Evolutionary conservation across 2,797 vertebrate species (phyloP).

Genomic region (Melanogrammus aeglefinus): DNA sequence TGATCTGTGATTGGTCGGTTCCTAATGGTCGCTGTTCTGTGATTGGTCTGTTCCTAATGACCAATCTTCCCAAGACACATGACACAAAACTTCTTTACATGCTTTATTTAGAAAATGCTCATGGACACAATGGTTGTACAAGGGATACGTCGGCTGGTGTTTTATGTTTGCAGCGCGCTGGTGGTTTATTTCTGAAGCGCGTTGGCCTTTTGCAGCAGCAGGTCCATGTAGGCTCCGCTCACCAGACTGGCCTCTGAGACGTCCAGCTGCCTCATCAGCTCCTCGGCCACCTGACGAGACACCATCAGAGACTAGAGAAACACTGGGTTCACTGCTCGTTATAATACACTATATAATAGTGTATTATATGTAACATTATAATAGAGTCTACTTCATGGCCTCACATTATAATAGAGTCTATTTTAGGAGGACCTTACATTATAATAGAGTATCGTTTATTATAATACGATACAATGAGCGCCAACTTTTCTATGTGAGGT

Average conservation of each 20-base stretch:
- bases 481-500: not conserved
- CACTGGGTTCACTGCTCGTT: no score
- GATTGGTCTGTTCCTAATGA: not conserved
- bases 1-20: not conserved
- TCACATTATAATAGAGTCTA: no score
- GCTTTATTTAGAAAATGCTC: not conserved
- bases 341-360: no score
- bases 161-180: no score
- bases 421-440: no score
- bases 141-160: no score
- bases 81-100: not conserved
- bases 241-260: conserved; percentile 72
- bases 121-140: not conserved
- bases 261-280: conserved; percentile 75
- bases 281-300: conserved; percentile 55
- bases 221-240: conserved; percentile 80
- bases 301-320: no score
- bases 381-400: not conserved
- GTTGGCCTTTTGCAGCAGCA: conserved; percentile 62
- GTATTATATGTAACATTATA: no score
- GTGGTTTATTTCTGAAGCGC: no score
- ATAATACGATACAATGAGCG: not conserved
- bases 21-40: not conserved
- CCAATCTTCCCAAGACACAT: not conserved
- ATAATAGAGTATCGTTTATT: not conserved